phyloP scores from a whole-genome alignment of 2,113 vertebrate species.

The Pachycephala philippinensis region DNA sequence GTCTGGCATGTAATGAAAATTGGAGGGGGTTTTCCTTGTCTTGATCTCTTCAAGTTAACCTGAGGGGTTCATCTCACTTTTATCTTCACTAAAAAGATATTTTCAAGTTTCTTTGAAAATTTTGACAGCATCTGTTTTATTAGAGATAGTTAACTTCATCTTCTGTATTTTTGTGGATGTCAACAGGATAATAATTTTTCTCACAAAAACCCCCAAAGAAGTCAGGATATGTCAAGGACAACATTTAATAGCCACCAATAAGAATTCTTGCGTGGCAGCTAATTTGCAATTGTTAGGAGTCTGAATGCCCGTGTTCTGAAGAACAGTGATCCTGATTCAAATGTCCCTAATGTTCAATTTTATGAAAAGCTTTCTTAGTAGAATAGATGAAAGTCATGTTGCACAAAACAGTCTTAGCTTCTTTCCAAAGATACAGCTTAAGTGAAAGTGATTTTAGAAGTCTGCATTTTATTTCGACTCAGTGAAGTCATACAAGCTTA shows the following conservation, averaged over 20 bases:
- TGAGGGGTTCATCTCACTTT: conserved; percentile 43
- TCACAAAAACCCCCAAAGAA: neutral
- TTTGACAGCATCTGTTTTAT: conserved; percentile 27
- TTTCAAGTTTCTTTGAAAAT: conserved; percentile 39
- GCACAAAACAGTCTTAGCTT: neutral
- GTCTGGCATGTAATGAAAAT: conserved; percentile 25
- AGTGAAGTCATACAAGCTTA: conserved; percentile 20
- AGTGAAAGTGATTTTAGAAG: conserved; percentile 25
- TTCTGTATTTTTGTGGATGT: neutral
- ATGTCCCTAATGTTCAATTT: neutral
- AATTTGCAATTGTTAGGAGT: neutral
- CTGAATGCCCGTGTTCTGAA: neutral
- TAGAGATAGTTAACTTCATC: neutral
- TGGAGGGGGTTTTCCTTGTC: conserved; percentile 46
- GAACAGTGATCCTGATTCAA: neutral
- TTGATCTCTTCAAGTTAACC: conserved; percentile 31
- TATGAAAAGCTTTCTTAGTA: conserved; percentile 23
- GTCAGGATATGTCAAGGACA: neutral
- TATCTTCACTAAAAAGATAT: conserved; percentile 32
- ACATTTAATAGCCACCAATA: neutral
- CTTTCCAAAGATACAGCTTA: neutral
- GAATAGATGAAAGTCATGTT: conserved; percentile 1
- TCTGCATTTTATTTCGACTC: conserved; percentile 31
- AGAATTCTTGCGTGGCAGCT: neutral
- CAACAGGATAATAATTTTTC: neutral